A percentile compares a stretch with the other conserved stretches of the same genome.
Evolutionary conservation across 2,113 vertebrate genomes (phyloP).

Genomic region (Ciconia boyciana): DNA sequence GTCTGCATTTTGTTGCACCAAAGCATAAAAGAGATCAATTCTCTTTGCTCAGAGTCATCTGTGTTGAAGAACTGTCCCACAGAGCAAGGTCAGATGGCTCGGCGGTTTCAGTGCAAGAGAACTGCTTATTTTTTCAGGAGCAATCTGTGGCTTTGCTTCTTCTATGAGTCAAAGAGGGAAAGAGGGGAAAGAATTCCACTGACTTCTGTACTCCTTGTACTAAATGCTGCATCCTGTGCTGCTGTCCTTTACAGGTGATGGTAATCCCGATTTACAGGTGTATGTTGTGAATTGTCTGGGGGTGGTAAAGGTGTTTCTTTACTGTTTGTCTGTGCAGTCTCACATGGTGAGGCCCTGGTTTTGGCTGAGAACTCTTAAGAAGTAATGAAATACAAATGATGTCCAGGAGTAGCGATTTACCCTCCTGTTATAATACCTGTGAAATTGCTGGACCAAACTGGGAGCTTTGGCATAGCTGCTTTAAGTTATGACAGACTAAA

Average conservation of each 20-base stretch:
- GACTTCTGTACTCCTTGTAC: not conserved
- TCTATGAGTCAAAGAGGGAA: not conserved
- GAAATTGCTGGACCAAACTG: slow-evolving; percentile 31
- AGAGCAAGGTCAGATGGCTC: not conserved
- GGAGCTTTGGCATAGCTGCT: slow-evolving; percentile 32
- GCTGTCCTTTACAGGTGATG: not conserved
- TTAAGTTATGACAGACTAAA: slow-evolving; percentile 28
- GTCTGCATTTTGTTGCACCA: not conserved
- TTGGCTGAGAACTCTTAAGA: not conserved
- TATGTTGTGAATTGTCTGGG: not conserved
- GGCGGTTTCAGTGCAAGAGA: not conserved
- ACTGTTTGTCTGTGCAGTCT: not conserved
- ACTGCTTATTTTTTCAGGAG: not conserved
- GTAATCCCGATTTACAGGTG: not conserved
- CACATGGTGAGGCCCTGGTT: not conserved
- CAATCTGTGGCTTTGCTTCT: not conserved
- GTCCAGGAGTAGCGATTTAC: not conserved
- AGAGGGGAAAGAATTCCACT: not conserved
- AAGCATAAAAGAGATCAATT: not conserved
- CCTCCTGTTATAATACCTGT: slow-evolving; percentile 32
- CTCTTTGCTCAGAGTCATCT: not conserved
- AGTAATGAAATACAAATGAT: slow-evolving; percentile 5
- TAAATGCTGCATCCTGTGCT: not conserved
- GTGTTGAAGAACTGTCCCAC: not conserved
- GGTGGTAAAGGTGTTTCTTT: not conserved